Percentiles rank a stretch among this genome's conserved stretches.
Evolutionary conservation across 35 echinoderm and acorn worm species (phyloP).

Genomic region (Stichopus chloronotus): DNA sequence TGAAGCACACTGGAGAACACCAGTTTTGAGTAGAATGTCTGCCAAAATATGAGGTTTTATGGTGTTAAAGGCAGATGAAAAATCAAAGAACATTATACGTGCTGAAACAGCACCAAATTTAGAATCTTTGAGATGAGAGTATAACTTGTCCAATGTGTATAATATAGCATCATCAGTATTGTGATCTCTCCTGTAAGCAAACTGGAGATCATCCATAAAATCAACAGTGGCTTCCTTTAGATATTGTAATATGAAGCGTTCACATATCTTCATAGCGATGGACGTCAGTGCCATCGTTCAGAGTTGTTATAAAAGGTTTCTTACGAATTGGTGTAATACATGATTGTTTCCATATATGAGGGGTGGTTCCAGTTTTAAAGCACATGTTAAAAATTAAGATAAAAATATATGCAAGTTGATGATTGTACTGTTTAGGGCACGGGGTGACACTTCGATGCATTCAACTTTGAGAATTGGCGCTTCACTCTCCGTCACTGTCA

Average conservation of each 20-base stretch:
- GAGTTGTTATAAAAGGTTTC: background rate
- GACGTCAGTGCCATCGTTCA: background rate
- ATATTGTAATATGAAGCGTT: background rate
- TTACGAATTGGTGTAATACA: background rate
- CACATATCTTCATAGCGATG: background rate
- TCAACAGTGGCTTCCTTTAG: background rate
- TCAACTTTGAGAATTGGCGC: background rate
- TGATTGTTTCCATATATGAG: background rate
- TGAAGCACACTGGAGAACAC: background rate
- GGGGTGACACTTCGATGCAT: background rate
- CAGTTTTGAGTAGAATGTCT: background rate
- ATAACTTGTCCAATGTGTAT: background rate
- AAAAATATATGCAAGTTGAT: background rate
- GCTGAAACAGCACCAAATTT: background rate
- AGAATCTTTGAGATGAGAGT: background rate
- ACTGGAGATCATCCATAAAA: slow-evolving; percentile 29
- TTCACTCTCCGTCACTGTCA: too few species aligned
- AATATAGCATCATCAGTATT: background rate
- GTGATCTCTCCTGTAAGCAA: background rate
- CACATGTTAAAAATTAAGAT: background rate
- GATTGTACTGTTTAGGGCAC: background rate
- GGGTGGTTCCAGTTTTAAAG: background rate
- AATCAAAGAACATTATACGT: slow-evolving; percentile 3
- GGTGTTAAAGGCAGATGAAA: slow-evolving; percentile 11
- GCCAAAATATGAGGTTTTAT: slow-evolving; percentile 13